Percentiles rank a stretch among this genome's conserved stretches.
These are phyloP conservation scores for Netelia virgata DNA, from an alignment of 2,888 invertebrate species.

Conservation along the genomic window DNA sequence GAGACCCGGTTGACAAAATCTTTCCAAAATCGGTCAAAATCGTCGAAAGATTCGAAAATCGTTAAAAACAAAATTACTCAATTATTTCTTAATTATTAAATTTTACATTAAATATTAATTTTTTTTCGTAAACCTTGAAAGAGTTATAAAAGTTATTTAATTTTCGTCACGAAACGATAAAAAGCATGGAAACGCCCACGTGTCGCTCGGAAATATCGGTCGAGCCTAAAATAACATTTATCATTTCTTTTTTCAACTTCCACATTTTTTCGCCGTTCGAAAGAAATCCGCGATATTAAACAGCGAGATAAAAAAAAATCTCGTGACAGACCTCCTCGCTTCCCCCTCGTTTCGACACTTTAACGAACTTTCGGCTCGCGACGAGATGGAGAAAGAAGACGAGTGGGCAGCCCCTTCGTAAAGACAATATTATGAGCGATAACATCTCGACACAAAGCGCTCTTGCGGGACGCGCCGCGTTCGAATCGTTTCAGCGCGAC, in stretches of 20 bases:
- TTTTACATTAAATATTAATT: too few species aligned
- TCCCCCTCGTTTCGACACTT: slow-evolving; percentile 5
- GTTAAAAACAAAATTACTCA: not conserved
- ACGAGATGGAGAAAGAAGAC: not conserved
- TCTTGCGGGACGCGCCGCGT: not conserved
- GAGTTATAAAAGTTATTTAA: too few species aligned
- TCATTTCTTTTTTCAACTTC: not conserved
- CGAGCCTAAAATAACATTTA: not conserved
- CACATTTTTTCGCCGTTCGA: not conserved
- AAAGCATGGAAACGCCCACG: too few species aligned
- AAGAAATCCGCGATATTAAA: too few species aligned
- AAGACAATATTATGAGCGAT: slow-evolving; percentile 67
- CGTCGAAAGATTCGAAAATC: slow-evolving; percentile 24
- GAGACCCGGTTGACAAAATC: slow-evolving; percentile 28
- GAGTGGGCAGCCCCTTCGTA: slow-evolving; percentile 18
- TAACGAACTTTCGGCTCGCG: slow-evolving; percentile 12
- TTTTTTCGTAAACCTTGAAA: too few species aligned
- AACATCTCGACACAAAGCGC: slow-evolving; percentile 50
- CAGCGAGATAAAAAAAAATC: too few species aligned
- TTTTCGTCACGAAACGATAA: too few species aligned
- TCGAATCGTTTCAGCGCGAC: slow-evolving; percentile 42
- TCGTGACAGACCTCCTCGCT: too few species aligned
- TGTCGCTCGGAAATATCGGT: not conserved
- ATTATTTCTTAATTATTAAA: too few species aligned
- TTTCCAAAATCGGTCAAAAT: slow-evolving; percentile 25